phyloP scores from a whole-genome alignment of 2,797 vertebrate species.

The Lacerta viridis region DNA sequence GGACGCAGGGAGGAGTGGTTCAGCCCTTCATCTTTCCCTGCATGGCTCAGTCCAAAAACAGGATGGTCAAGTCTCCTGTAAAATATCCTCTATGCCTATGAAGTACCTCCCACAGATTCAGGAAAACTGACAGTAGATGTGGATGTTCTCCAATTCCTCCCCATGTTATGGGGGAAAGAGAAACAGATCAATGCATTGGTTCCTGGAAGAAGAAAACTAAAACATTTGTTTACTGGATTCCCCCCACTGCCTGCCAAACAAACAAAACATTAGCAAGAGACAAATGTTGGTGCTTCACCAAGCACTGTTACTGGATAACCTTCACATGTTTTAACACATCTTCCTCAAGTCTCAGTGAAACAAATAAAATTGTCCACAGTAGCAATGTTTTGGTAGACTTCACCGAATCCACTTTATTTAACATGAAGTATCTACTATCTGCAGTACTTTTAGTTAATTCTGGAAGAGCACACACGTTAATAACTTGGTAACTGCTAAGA shows the following conservation, averaged over 20 bases:
- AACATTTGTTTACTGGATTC: not conserved
- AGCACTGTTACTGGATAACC: not conserved
- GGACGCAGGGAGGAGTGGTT: not conserved
- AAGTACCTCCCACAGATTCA: not conserved
- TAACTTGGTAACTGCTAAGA: not conserved
- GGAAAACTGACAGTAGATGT: not conserved
- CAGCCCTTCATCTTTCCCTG: not conserved
- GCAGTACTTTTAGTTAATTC: not conserved
- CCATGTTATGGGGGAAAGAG: not conserved
- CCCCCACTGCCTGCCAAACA: not conserved
- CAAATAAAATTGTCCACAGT: not conserved
- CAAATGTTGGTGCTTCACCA: not conserved
- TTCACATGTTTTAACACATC: not conserved
- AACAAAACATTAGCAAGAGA: not conserved
- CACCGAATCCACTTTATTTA: not conserved
- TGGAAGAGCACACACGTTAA: not conserved
- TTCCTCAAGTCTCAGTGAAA: not conserved
- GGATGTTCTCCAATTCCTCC: not conserved
- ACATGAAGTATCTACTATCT: not conserved
- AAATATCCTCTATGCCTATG: not conserved
- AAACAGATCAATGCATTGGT: not conserved
- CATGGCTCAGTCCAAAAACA: not conserved
- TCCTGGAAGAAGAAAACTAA: not conserved
- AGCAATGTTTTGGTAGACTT: not conserved
- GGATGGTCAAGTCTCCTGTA: not conserved